Conservation (phyloP, 53 echinoderm and acorn worm species). For the Antedon mediterranea region DNA sequence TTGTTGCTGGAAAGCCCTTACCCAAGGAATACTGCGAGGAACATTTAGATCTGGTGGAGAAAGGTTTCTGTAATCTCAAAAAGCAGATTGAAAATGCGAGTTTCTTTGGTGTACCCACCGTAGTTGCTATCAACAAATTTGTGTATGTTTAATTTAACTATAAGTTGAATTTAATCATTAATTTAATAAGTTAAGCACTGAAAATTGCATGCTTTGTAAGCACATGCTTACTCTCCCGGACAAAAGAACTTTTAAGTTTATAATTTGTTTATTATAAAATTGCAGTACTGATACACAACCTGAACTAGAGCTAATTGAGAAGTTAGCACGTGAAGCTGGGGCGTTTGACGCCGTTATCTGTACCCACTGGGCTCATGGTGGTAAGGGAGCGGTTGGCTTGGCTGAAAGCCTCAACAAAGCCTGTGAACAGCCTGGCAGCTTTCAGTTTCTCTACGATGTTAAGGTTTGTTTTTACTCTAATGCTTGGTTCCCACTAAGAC, state of each 20-base stretch:
- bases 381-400: constrained; percentile 50
- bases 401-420: constrained; percentile 65
- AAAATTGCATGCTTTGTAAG: too few relatives aligned
- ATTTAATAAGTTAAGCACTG: too few relatives aligned
- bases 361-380: constrained; percentile 76
- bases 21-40: constrained; percentile 74
- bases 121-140: constrained; percentile 87
- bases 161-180: too few relatives aligned
- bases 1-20: constrained; percentile 71
- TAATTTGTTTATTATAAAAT: not conserved
- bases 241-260: too few relatives aligned
- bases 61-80: constrained; percentile 88
- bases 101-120: constrained; percentile 89
- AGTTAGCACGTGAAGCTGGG: constrained; percentile 47
- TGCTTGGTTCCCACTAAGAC: too few relatives aligned
- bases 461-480: constrained; percentile 18
- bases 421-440: constrained; percentile 68
- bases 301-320: constrained; percentile 70
- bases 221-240: too few relatives aligned
- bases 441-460: constrained; percentile 85
- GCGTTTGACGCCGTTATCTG: constrained; percentile 82
- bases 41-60: constrained; percentile 74
- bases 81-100: constrained; percentile 93
- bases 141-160: too few relatives aligned
- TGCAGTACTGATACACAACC: constrained; percentile 68